Conservation (phyloP, 2,888 invertebrate genomes). For the Sepioteuthis lessoniana region DNA sequence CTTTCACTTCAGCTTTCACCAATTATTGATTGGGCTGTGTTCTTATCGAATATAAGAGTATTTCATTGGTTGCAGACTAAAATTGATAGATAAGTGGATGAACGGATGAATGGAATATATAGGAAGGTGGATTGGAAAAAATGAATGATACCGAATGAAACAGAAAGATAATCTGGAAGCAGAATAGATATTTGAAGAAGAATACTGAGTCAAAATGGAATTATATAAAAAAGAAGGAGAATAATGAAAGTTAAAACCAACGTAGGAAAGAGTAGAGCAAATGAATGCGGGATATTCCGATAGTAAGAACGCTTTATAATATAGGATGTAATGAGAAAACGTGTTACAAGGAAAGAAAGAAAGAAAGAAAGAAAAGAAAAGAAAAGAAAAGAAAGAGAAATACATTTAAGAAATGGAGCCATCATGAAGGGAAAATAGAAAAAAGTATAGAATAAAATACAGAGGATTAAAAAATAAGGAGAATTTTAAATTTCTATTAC, state of each 20-base stretch:
- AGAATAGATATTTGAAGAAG: neutral
- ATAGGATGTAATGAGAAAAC: neutral
- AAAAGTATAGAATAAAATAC: no score
- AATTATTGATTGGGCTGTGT: neutral
- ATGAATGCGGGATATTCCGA: no score
- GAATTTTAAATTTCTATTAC: no score
- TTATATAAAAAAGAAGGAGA: neutral
- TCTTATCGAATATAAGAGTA: neutral
- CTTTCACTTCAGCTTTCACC: neutral
- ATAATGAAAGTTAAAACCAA: neutral
- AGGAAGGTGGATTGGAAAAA: neutral
- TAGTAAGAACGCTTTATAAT: no score
- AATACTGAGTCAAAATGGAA: neutral
- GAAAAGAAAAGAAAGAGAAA: no score
- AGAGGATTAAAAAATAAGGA: no score
- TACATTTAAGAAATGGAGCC: no score
- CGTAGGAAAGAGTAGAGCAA: no score
- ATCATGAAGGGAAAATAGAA: no score
- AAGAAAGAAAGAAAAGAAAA: neutral
- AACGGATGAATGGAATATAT: neutral
- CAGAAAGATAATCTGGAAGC: neutral
- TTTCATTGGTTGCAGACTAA: neutral
- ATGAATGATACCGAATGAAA: neutral
- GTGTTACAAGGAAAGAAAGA: neutral
- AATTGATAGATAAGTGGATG: neutral